Evolutionary conservation across 2,113 vertebrate genomes (phyloP).

Genomic region (Neodon shergylaensis): DNA sequence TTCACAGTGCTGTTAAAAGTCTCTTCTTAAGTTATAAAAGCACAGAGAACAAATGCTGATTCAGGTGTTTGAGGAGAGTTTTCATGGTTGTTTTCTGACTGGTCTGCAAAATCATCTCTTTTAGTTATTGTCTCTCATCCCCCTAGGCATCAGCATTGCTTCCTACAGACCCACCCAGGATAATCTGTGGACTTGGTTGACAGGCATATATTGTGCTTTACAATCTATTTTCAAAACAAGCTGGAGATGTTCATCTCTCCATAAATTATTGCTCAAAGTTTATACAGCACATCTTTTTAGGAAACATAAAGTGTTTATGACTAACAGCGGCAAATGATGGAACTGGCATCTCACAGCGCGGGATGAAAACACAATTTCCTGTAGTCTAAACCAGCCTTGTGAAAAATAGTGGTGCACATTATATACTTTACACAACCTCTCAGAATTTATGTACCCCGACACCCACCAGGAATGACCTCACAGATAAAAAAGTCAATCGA

Average conservation of each 20-base stretch:
- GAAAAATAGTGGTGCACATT: neutral
- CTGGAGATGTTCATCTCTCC: conserved; percentile 60
- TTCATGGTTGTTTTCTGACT: conserved; percentile 68
- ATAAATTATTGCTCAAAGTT: conserved; percentile 60
- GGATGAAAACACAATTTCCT: conserved; percentile 35
- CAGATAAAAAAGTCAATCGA: conserved; percentile 29
- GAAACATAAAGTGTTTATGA: conserved; percentile 58
- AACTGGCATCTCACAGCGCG: neutral
- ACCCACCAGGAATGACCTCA: neutral
- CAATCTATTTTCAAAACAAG: conserved; percentile 64
- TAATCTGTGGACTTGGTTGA: conserved; percentile 41
- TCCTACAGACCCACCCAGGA: neutral
- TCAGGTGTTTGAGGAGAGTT: conserved; percentile 56
- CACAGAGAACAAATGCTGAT: conserved; percentile 52
- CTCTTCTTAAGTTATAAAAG: conserved; percentile 56
- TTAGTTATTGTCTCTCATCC: conserved; percentile 41
- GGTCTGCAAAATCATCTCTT: conserved; percentile 63
- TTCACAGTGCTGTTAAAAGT: neutral
- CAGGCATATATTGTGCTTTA: neutral
- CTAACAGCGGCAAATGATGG: conserved; percentile 31
- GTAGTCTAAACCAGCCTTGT: neutral
- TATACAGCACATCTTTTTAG: conserved; percentile 62
- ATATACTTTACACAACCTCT: neutral
- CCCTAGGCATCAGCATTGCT: conserved; percentile 41
- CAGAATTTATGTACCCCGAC: neutral